Conservation (phyloP, 2,888 invertebrate species). For the Gandaritis pyraliata region DNA sequence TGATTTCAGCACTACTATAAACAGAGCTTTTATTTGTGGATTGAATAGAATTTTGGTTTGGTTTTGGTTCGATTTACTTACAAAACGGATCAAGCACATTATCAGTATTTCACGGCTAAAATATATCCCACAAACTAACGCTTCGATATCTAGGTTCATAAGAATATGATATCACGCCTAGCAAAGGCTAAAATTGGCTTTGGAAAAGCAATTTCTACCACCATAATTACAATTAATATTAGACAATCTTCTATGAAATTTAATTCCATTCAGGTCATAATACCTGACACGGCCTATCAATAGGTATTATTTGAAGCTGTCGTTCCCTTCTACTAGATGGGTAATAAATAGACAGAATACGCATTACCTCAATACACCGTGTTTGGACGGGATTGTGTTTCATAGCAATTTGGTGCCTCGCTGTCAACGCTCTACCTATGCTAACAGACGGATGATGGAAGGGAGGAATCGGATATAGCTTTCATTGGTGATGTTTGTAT, state of each 20-base stretch:
- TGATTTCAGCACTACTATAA: constrained; percentile 7
- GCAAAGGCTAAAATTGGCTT: neutral
- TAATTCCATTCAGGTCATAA: constrained; percentile 19
- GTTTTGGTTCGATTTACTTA: too few relatives aligned
- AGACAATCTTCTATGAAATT: constrained; percentile 1
- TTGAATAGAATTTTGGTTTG: neutral
- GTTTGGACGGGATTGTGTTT: constrained; percentile 51
- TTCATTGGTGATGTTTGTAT: constrained; percentile 22
- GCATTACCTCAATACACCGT: constrained; percentile 44
- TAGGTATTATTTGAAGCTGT: constrained; percentile 23
- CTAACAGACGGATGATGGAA: constrained; percentile 40
- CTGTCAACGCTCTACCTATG: constrained; percentile 46
- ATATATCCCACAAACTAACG: too few relatives aligned
- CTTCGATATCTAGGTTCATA: too few relatives aligned
- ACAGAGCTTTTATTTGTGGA: neutral
- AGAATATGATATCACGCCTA: neutral
- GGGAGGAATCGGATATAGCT: constrained; percentile 26
- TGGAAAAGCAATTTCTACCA: neutral
- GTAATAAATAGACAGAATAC: constrained; percentile 45
- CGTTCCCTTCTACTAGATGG: constrained; percentile 35
- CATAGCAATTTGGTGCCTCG: constrained; percentile 49
- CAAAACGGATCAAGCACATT: too few relatives aligned
- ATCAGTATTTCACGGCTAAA: too few relatives aligned
- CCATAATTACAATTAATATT: neutral
- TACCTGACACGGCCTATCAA: constrained; percentile 17